phyloP scores from a whole-genome alignment of 2,797 vertebrate species.

The Momotus momota region DNA sequence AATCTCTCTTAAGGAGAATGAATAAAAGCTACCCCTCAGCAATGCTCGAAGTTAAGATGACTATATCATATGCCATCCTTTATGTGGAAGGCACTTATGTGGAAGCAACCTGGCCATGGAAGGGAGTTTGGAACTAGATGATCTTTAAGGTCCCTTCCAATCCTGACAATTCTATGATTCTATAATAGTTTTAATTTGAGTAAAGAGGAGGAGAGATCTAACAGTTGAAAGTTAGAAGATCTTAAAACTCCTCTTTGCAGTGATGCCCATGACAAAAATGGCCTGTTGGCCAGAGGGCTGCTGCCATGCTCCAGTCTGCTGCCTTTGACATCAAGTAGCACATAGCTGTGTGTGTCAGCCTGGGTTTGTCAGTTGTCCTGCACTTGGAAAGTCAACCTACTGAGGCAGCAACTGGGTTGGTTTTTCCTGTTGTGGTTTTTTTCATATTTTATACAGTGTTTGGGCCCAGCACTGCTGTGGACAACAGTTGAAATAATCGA shows the following conservation, averaged over 20 bases:
- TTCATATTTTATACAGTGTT: not conserved
- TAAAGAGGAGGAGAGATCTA: not conserved
- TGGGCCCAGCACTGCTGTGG: not conserved
- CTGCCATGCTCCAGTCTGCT: not conserved
- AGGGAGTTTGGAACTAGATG: no score
- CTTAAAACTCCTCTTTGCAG: not conserved
- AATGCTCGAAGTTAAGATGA: not conserved
- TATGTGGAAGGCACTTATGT: not conserved
- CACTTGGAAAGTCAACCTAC: not conserved
- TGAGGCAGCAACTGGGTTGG: not conserved
- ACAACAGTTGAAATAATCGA: not conserved
- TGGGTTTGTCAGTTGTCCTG: not conserved
- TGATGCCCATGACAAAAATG: not conserved
- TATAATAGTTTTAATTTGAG: not conserved
- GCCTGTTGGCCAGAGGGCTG: not conserved
- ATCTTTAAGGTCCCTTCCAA: no score
- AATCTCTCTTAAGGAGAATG: not conserved
- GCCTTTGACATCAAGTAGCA: not conserved
- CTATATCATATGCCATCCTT: not conserved
- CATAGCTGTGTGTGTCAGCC: rapidly evolving
- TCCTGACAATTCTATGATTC: no score
- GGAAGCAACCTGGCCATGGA: no score
- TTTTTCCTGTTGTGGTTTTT: not conserved
- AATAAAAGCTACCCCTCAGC: not conserved
- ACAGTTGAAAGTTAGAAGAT: not conserved